phyloP scores from a whole-genome alignment of 2,888 invertebrate genomes.

The Eupithecia centaureata region DNA sequence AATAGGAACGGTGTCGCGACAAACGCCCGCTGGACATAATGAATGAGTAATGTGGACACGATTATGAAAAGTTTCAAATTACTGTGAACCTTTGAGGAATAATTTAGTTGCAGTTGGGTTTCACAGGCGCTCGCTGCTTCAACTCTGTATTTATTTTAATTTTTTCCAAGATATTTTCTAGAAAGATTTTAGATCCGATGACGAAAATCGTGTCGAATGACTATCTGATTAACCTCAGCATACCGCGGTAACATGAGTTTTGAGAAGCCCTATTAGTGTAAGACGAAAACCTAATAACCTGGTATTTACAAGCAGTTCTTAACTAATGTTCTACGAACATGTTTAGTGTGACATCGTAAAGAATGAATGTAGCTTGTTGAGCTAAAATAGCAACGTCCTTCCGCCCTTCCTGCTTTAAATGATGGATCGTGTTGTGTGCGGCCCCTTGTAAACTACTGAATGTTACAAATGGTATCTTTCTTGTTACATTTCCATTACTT shows the following conservation, averaged over 20 bases:
- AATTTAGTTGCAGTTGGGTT: neutral
- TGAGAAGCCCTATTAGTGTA: neutral
- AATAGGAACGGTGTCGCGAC: slow-evolving; percentile 72
- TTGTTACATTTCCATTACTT: slow-evolving; percentile 21
- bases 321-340: slow-evolving; percentile 8
- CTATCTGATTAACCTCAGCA: neutral
- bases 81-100: slow-evolving; percentile 14
- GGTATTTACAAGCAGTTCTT: slow-evolving; percentile 36
- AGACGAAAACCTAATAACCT: neutral
- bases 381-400: slow-evolving; percentile 27
- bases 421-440: slow-evolving; percentile 23
- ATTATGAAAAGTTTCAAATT: slow-evolving; percentile 71
- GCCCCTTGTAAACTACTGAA: slow-evolving; percentile 27
- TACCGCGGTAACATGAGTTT: neutral
- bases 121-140: neutral
- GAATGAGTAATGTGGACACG: slow-evolving; percentile 81
- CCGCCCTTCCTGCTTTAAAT: slow-evolving; percentile 22
- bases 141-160: neutral
- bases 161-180: neutral
- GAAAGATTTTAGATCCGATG: neutral
- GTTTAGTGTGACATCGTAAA: slow-evolving; percentile 17
- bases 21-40: slow-evolving; percentile 69
- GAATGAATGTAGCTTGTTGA: slow-evolving; percentile 21
- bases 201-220: neutral
- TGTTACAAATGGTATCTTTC: slow-evolving; percentile 24